Conservation (phyloP, 2,888 invertebrate genomes). For the Lacanobia oleracea region DNA sequence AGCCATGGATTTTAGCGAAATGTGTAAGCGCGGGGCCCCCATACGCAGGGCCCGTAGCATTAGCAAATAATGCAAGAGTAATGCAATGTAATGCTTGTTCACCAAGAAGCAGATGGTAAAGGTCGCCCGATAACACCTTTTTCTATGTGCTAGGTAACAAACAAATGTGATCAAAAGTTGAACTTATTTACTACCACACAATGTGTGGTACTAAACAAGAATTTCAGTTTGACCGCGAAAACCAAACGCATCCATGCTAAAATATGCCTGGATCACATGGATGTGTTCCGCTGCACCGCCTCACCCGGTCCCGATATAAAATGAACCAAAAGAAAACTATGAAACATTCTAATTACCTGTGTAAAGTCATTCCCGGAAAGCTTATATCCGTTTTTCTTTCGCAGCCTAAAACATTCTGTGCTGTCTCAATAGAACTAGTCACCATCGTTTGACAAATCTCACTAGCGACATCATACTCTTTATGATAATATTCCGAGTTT, state of each 20-base stretch:
- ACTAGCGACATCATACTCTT: constrained; percentile 72
- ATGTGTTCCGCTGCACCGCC: background rate
- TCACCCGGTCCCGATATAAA: background rate
- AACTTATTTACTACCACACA: background rate
- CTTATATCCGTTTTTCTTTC: constrained; percentile 68
- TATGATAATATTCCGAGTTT: constrained; percentile 74
- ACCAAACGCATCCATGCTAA: background rate
- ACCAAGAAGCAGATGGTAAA: constrained; percentile 7
- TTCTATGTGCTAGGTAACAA: constrained; percentile 1
- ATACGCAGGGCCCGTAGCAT: too few species aligned
- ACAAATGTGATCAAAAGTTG: background rate
- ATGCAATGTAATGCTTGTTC: too few species aligned
- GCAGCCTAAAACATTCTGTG: constrained; percentile 69
- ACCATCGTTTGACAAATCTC: constrained; percentile 76
- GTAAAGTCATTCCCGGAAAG: constrained; percentile 76
- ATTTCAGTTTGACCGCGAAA: background rate
- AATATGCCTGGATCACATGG: background rate
- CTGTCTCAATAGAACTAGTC: constrained; percentile 67
- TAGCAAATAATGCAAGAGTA: too few species aligned
- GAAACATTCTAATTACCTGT: constrained; percentile 74
- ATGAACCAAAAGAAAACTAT: background rate
- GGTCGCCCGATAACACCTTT: constrained; percentile 10
- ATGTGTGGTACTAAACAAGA: too few species aligned
- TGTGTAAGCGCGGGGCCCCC: too few species aligned
- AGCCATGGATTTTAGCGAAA: too few species aligned